These are phyloP conservation scores for Ophion ellenae DNA, from an alignment of 2,888 invertebrate genomes.

Conservation along the genomic window DNA sequence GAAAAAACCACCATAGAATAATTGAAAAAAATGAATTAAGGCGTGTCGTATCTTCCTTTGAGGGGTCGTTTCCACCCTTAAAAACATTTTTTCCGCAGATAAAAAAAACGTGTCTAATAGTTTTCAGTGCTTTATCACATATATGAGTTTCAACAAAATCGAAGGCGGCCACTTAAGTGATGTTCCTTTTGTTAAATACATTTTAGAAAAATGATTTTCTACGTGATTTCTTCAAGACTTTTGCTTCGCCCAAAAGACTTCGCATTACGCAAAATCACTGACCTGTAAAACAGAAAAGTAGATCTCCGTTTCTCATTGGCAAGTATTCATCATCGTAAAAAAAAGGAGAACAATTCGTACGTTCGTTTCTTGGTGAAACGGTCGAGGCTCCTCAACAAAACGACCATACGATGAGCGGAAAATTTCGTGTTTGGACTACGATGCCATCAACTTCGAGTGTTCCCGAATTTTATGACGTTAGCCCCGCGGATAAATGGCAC, in stretches of 20 bases:
- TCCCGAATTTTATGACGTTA: constrained; percentile 46
- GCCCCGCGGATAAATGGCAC: constrained; percentile 42
- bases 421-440: not conserved
- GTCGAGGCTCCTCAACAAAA: constrained; percentile 44
- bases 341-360: not conserved
- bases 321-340: not conserved
- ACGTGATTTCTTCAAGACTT: not conserved
- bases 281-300: not conserved
- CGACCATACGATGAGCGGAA: constrained; percentile 31
- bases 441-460: constrained; percentile 42
- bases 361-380: constrained; percentile 11
- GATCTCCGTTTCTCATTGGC: not conserved
- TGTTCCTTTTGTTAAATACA: not conserved
- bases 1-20: too few species aligned
- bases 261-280: not conserved
- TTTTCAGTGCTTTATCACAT: too few species aligned
- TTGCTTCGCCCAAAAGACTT: not conserved
- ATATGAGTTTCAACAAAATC: too few species aligned
- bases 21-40: too few species aligned
- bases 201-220: not conserved
- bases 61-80: too few species aligned
- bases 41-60: too few species aligned
- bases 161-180: too few species aligned
- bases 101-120: too few species aligned
- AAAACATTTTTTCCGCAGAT: too few species aligned